These are phyloP conservation scores for Porites rus DNA, from an alignment of 92 coral and sea anemone species.

Conservation along the genomic window DNA sequence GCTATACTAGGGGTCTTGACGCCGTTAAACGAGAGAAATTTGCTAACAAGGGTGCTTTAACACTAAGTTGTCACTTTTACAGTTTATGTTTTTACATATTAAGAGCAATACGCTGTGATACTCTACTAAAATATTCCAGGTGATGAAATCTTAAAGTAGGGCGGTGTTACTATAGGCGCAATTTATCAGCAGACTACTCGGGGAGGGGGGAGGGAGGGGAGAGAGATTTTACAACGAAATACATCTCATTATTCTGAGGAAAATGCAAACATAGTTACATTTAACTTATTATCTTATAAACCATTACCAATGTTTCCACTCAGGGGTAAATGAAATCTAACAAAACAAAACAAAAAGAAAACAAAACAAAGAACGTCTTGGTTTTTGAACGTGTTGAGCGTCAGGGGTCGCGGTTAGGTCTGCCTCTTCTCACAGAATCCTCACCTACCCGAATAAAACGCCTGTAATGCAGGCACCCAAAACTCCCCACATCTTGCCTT, in stretches of 20 bases:
- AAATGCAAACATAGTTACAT: not conserved
- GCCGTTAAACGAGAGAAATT: not conserved
- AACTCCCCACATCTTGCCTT: not conserved
- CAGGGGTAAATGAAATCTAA: not conserved
- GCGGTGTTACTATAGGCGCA: not conserved
- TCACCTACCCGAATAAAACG: not conserved
- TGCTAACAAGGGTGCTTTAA: not conserved
- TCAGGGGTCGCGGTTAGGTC: not conserved
- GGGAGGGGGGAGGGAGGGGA: no score
- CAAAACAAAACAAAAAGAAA: no score
- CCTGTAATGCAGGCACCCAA: not conserved
- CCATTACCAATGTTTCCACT: constrained; percentile 5
- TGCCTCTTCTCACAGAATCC: not conserved
- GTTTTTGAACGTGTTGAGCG: not conserved
- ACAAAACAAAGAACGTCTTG: not conserved
- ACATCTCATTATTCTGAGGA: not conserved
- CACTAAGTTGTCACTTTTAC: not conserved
- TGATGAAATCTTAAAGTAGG: not conserved
- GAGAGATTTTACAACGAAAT: not conserved
- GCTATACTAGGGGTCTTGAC: not conserved
- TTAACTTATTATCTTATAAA: not conserved
- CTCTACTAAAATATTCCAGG: not conserved
- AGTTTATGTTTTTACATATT: not conserved
- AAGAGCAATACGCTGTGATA: not conserved
- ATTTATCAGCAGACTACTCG: not conserved